Evolutionary conservation across 2,888 invertebrate genomes (phyloP).

Genomic region (Netelia fuscicornis): DNA sequence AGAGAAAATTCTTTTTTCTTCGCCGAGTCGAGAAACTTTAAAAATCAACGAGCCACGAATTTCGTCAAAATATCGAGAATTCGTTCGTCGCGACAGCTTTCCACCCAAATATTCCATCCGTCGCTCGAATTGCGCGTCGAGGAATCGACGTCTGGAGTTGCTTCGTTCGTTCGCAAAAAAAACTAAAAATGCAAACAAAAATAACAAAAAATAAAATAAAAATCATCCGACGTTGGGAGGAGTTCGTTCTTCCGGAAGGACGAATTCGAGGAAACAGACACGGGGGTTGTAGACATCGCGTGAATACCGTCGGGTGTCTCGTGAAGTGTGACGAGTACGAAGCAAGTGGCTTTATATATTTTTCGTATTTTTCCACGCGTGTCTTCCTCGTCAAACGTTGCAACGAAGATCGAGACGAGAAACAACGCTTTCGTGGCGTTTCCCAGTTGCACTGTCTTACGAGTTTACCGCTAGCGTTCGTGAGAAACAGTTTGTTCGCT

Average conservation of each 20-base stretch:
- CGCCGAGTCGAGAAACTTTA: conserved; percentile 24
- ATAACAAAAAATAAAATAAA: not conserved
- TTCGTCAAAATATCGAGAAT: conserved; percentile 38
- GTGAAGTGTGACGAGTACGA: conserved; percentile 25
- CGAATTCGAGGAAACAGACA: conserved; percentile 27
- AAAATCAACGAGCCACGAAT: conserved; percentile 35
- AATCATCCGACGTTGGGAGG: conserved; percentile 34
- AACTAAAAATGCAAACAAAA: not conserved
- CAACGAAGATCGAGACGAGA: not conserved
- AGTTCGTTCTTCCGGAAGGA: conserved; percentile 53
- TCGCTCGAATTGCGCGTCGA: conserved; percentile 8
- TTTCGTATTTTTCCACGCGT: conserved; percentile 38
- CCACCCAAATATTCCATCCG: conserved; percentile 27
- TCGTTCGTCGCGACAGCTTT: conserved; percentile 29
- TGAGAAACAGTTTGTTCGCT: not conserved
- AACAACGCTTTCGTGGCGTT: not conserved
- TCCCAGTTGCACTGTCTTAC: conserved; percentile 4
- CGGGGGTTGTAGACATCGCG: conserved; percentile 6
- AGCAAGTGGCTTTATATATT: conserved; percentile 32
- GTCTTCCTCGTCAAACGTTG: conserved; percentile 12
- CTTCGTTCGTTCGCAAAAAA: conserved; percentile 30
- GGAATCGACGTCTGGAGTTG: conserved; percentile 32
- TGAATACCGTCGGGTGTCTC: not conserved
- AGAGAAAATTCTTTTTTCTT: conserved; percentile 21
- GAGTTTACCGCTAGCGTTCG: not conserved